Percentiles rank a stretch among this genome's conserved stretches.
These are phyloP conservation scores for Tipula confusa DNA, from an alignment of 2,888 invertebrate species.

Conservation along the genomic window DNA sequence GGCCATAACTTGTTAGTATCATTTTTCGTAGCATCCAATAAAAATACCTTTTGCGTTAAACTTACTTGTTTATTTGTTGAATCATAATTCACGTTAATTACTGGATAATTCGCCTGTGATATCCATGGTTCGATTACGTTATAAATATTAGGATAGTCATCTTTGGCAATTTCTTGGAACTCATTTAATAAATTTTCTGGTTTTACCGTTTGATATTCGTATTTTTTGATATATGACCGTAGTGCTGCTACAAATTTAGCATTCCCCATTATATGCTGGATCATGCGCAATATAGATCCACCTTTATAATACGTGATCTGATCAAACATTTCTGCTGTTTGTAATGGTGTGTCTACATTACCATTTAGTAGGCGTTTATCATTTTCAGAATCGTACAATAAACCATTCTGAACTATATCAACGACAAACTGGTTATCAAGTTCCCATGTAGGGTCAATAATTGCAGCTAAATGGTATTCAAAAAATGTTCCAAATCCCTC, in stretches of 20 bases:
- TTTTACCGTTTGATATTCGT: slow-evolving; percentile 13
- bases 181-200: slow-evolving; percentile 26
- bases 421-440: slow-evolving; percentile 65
- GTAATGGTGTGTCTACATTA: slow-evolving; percentile 53
- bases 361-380: slow-evolving; percentile 58
- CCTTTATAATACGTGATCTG: slow-evolving; percentile 67
- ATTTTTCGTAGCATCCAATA: neutral
- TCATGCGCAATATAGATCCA: slow-evolving; percentile 63
- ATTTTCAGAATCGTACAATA: slow-evolving; percentile 56
- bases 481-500: slow-evolving; percentile 69
- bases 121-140: slow-evolving; percentile 53
- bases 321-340: slow-evolving; percentile 61
- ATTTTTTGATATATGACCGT: slow-evolving; percentile 52
- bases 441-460: slow-evolving; percentile 57
- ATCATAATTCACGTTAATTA: slow-evolving; percentile 51
- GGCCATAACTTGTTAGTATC: slow-evolving; percentile 26
- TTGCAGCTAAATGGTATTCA: slow-evolving; percentile 52
- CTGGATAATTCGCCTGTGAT: slow-evolving; percentile 61
- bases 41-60: neutral
- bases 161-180: neutral
- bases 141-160: neutral
- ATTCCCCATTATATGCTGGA: slow-evolving; percentile 58
- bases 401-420: slow-evolving; percentile 62
- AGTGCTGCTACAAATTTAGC: slow-evolving; percentile 55
- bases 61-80: neutral